Evolutionary conservation across 1,140 invertebrate species (phyloP).

Genomic region (Halyomorpha halys): DNA sequence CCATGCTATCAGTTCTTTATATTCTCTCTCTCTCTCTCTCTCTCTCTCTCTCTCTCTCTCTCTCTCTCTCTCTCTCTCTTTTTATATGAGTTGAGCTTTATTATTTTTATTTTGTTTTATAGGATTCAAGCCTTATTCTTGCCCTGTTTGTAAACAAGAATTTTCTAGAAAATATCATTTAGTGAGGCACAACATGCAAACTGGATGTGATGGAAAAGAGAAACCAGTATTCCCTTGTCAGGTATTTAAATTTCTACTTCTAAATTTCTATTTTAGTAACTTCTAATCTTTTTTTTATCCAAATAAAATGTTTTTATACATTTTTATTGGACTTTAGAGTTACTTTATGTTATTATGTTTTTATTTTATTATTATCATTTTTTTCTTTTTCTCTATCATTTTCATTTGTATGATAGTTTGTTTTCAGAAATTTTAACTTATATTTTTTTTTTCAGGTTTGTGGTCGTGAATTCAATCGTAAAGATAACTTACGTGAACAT

Average conservation of each 20-base stretch:
- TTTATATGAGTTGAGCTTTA: slow-evolving; percentile 8
- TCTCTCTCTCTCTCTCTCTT: no score
- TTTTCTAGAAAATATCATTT: slow-evolving; percentile 67
- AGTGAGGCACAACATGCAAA: slow-evolving; percentile 60
- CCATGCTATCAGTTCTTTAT: no score
- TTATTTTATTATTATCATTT: not conserved
- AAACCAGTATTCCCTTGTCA: slow-evolving; percentile 48
- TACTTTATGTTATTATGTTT: no score
- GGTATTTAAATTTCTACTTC: slow-evolving; percentile 35
- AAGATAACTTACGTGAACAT: slow-evolving; percentile 66
- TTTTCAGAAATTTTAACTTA: not conserved
- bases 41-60: no score
- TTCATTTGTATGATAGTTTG: not conserved
- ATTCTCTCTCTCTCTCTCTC: no score
- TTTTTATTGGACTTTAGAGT: no score
- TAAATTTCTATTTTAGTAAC: not conserved
- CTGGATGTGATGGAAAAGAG: slow-evolving; percentile 55
- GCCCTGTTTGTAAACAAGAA: slow-evolving; percentile 48
- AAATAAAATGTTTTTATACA: no score
- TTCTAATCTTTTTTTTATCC: no score
- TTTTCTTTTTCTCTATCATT: slow-evolving; percentile 1
- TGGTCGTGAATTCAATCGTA: slow-evolving; percentile 56
- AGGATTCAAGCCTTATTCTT: slow-evolving; percentile 43
- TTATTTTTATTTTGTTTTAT: slow-evolving; percentile 32
- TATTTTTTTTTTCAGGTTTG: slow-evolving; percentile 47